Evolutionary conservation across 2,888 invertebrate species (phyloP).

Genomic region (Euzophera pinguis): DNA sequence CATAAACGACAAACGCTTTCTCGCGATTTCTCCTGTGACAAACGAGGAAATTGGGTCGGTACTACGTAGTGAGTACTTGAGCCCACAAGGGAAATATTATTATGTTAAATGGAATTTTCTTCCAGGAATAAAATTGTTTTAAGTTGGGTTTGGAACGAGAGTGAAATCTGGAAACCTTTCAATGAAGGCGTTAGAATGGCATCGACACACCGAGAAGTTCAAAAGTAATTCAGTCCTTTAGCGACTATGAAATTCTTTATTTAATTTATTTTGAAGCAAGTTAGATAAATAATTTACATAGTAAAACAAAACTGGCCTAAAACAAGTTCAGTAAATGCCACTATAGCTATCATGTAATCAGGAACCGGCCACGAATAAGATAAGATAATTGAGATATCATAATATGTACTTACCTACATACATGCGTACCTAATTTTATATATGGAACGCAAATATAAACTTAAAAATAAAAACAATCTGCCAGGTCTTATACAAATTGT

Average conservation of each 20-base stretch:
- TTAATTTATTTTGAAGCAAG: too few species aligned
- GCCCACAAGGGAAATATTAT: too few species aligned
- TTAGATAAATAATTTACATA: too few species aligned
- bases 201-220: too few species aligned
- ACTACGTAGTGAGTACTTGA: background rate
- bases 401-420: background rate
- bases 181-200: too few species aligned
- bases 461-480: background rate
- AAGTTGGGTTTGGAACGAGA: too few species aligned
- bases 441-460: too few species aligned
- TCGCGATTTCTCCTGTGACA: conserved; percentile 1
- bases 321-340: background rate
- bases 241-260: too few species aligned
- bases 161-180: too few species aligned
- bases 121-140: background rate
- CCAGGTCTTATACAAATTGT: background rate
- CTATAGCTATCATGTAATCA: background rate
- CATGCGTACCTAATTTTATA: background rate
- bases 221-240: too few species aligned
- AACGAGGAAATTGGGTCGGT: background rate
- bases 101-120: too few species aligned
- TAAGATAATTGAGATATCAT: conserved; percentile 8
- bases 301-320: too few species aligned
- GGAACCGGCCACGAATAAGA: conserved; percentile 7
- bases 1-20: conserved; percentile 13